Percentiles rank a stretch among this genome's conserved stretches.
Conservation (phyloP, 1,140 invertebrate genomes). For the Proales similis region DNA sequence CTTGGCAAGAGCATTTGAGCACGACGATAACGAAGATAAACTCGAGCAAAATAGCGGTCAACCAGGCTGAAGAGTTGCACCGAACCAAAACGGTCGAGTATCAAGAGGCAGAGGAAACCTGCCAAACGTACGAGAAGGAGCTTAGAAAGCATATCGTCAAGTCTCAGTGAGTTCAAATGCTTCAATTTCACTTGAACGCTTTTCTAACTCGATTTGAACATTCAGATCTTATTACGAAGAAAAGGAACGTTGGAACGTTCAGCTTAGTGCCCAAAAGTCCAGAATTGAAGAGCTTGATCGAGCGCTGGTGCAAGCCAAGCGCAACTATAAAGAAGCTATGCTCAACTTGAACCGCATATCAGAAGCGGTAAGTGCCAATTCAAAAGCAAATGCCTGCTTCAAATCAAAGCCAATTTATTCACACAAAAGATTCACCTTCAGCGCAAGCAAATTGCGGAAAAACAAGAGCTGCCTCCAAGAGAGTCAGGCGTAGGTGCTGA, state of each 20-base stretch:
- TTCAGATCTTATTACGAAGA: conserved; percentile 37
- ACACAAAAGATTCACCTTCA: conserved; percentile 20
- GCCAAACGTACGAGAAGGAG: conserved; percentile 15
- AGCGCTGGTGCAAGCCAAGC: conserved; percentile 49
- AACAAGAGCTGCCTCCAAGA: conserved; percentile 54
- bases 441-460: neutral
- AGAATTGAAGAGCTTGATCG: conserved; percentile 49
- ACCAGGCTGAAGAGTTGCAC: conserved; percentile 31
- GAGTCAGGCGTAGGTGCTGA: conserved; percentile 82
- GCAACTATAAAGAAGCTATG: conserved; percentile 51
- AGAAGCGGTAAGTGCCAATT: conserved; percentile 53
- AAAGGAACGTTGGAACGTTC: conserved; percentile 30
- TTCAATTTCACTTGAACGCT: no score
- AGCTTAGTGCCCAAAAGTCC: conserved; percentile 44
- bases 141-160: conserved; percentile 22
- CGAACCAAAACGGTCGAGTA: conserved; percentile 22
- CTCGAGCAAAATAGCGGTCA: conserved; percentile 35
- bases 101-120: conserved; percentile 15
- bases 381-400: neutral
- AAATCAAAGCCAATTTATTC: conserved; percentile 7
- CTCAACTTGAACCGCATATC: conserved; percentile 55
- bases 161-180: conserved; percentile 18
- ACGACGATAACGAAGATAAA: conserved; percentile 79
- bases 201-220: no score
- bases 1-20: conserved; percentile 97